These are phyloP conservation scores for Acromyrmex echinatior DNA, from an alignment of 1,140 invertebrate species.

Conservation along the genomic window DNA sequence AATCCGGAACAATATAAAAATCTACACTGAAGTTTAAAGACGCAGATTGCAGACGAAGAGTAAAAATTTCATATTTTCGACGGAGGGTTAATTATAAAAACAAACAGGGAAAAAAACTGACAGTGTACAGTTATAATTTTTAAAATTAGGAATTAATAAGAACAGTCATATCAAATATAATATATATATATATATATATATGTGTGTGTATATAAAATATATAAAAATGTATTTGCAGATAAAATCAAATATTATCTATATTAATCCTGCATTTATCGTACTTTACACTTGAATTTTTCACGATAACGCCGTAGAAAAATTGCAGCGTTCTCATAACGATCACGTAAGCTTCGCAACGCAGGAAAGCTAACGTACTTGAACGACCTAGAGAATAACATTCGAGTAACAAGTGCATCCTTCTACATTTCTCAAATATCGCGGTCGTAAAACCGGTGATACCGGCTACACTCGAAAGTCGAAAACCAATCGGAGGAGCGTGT, in stretches of 20 bases:
- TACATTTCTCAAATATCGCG: neutral
- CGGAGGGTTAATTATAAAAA: neutral
- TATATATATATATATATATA: too few relatives aligned
- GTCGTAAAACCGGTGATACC: neutral
- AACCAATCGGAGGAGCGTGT: neutral
- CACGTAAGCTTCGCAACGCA: neutral
- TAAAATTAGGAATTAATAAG: neutral
- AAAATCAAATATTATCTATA: slow-evolving; percentile 1
- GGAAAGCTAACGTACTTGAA: neutral
- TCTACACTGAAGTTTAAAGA: too few relatives aligned
- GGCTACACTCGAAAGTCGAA: neutral
- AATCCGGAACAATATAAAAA: too few relatives aligned
- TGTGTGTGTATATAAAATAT: neutral
- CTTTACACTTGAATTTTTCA: neutral
- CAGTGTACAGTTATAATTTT: neutral
- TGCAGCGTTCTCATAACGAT: neutral
- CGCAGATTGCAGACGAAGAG: too few relatives aligned
- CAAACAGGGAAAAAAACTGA: neutral
- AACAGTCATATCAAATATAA: neutral
- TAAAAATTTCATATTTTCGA: too few relatives aligned
- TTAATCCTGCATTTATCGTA: neutral
- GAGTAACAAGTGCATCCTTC: neutral
- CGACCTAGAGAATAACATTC: neutral
- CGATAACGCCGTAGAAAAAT: neutral
- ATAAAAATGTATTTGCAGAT: slow-evolving; percentile 7